Conservation (phyloP, 2,888 invertebrate species). For the Rotaria macrura region DNA sequence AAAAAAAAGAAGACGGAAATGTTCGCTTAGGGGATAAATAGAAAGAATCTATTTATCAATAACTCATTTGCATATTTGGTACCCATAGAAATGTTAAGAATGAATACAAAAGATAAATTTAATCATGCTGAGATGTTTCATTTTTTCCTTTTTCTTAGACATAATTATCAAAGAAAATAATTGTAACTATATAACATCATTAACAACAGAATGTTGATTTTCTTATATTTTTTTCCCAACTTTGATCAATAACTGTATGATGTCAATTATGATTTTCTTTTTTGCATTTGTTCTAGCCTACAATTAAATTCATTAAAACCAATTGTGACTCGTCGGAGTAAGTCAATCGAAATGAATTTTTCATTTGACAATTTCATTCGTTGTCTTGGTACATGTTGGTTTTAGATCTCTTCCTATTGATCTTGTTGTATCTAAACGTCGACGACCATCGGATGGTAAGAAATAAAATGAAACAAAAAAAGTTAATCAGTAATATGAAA, state of each 20-base stretch:
- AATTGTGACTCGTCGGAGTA: background rate
- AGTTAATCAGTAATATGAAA: background rate
- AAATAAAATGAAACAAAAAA: background rate
- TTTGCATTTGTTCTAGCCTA: background rate
- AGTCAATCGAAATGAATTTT: too few relatives aligned
- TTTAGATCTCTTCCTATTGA: background rate
- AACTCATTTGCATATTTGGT: background rate
- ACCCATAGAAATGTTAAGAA: background rate
- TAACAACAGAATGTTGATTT: background rate
- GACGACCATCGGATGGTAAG: background rate
- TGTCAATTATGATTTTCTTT: background rate
- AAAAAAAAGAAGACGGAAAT: background rate
- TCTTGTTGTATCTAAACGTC: background rate
- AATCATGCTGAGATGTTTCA: background rate
- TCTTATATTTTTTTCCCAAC: background rate
- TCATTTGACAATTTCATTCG: too few relatives aligned
- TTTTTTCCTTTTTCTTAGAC: background rate
- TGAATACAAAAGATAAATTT: background rate
- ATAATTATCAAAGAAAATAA: conserved; percentile 3
- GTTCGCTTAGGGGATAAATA: conserved; percentile 4
- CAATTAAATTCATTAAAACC: background rate
- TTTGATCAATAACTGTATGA: background rate
- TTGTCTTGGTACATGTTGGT: background rate
- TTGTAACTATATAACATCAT: conserved; percentile 5
- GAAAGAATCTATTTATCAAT: background rate